A percentile compares a stretch with the other conserved stretches of the same genome.
phyloP scores from a whole-genome alignment of 2,797 vertebrate genomes.

The Sciurus carolinensis region DNA sequence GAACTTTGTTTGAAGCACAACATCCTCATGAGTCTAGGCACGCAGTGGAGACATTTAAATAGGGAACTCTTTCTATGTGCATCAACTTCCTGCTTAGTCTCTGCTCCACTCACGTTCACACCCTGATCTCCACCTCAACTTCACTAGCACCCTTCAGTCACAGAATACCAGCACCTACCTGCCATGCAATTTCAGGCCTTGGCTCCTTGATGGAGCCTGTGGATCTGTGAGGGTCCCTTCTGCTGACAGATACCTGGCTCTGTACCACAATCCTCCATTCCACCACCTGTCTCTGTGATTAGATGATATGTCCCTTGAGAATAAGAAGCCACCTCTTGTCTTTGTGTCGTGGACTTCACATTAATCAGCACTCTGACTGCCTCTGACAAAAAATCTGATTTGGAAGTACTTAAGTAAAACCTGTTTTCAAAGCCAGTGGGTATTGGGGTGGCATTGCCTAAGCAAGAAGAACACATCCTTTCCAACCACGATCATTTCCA shows the following conservation, averaged over 20 bases:
- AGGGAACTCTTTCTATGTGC: not conserved
- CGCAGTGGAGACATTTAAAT: not conserved
- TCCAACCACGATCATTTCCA: not conserved
- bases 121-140: not conserved
- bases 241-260: not conserved
- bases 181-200: not conserved
- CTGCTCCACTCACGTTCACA: not conserved
- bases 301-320: not conserved
- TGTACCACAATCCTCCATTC: not conserved
- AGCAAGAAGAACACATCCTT: not conserved
- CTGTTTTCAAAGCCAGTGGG: not conserved
- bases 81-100: not conserved
- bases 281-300: not conserved
- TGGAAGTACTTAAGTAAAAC: not conserved
- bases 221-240: not conserved
- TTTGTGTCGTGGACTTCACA: not conserved
- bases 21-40: not conserved
- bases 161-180: not conserved
- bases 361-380: not conserved
- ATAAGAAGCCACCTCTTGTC: not conserved
- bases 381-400: constrained; percentile 38
- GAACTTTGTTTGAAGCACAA: not conserved
- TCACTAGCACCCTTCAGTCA: not conserved
- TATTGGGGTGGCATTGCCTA: not conserved
- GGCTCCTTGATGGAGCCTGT: not conserved